Evolutionary conservation across 2,113 vertebrate genomes (phyloP).

Genomic region (Reinhardtius hippoglossoides): DNA sequence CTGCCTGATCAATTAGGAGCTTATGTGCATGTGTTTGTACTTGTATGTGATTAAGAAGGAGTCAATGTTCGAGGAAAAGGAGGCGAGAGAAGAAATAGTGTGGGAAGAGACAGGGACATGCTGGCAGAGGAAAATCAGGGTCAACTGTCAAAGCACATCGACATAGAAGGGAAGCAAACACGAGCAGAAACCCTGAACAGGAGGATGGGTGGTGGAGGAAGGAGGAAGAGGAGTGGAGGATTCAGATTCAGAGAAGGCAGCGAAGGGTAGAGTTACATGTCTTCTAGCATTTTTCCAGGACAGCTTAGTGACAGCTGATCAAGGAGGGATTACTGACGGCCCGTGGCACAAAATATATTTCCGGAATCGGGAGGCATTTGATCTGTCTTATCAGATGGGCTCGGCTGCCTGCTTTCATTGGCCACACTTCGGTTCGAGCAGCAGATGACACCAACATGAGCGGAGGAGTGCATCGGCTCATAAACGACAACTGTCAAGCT

Average conservation of each 20-base stretch:
- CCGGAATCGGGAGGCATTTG: slow-evolving; percentile 43
- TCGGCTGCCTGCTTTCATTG: slow-evolving; percentile 8
- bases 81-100: neutral
- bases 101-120: slow-evolving; percentile 9
- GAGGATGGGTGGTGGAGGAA: neutral
- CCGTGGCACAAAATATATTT: slow-evolving; percentile 46
- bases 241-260: slow-evolving; percentile 17
- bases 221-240: slow-evolving; percentile 13
- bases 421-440: neutral
- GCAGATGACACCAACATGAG: slow-evolving; percentile 28
- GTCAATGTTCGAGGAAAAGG: neutral
- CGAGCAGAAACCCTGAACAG: slow-evolving; percentile 38
- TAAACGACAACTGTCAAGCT: neutral
- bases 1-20: neutral
- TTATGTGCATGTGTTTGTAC: slow-evolving; percentile 2
- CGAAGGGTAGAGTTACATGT: slow-evolving; percentile 2
- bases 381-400: slow-evolving; percentile 49
- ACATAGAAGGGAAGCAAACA: slow-evolving; percentile 33
- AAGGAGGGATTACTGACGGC: slow-evolving; percentile 48
- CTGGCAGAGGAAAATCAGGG: slow-evolving; percentile 44
- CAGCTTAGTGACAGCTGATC: slow-evolving; percentile 37
- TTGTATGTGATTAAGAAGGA: neutral
- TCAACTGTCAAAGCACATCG: slow-evolving; percentile 57
- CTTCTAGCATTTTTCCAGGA: slow-evolving; percentile 29
- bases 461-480: slow-evolving; percentile 20